These are phyloP conservation scores for Drosophila peninsularis DNA, from an alignment of 2,888 invertebrate species.

Conservation along the genomic window DNA sequence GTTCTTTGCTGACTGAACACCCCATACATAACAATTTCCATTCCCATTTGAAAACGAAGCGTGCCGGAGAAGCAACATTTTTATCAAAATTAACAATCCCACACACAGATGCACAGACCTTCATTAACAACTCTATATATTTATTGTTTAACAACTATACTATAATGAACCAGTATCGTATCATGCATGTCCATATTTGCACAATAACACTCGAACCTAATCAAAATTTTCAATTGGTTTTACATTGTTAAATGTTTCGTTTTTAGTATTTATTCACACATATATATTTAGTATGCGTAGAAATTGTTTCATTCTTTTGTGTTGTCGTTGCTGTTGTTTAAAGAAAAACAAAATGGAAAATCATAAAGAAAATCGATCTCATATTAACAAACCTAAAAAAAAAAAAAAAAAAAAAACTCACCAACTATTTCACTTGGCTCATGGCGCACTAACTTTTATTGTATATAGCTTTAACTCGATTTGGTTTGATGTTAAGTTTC, in stretches of 20 bases:
- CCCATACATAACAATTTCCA: not conserved
- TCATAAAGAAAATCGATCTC: not conserved
- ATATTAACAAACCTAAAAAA: slow-evolving; percentile 2
- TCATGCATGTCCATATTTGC: slow-evolving; percentile 29
- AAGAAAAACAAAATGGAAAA: not conserved
- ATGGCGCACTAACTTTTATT: slow-evolving; percentile 3
- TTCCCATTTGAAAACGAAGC: not conserved
- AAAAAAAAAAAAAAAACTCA: not conserved
- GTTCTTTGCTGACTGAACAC: slow-evolving; percentile 60
- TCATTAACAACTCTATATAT: not conserved
- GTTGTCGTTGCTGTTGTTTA: slow-evolving; percentile 25
- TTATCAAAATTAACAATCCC: slow-evolving; percentile 19
- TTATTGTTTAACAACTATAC: slow-evolving; percentile 18
- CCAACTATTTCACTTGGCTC: slow-evolving; percentile 7
- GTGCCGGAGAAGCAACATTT: slow-evolving; percentile 25
- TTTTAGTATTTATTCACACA: slow-evolving; percentile 10
- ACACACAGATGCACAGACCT: not conserved
- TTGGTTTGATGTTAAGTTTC: not conserved
- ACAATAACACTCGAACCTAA: slow-evolving; percentile 2
- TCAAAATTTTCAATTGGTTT: slow-evolving; percentile 37
- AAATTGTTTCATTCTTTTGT: slow-evolving; percentile 3
- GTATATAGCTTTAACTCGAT: not conserved
- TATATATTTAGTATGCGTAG: slow-evolving; percentile 2
- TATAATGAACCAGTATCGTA: not conserved
- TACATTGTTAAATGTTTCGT: slow-evolving; percentile 12